Conservation (phyloP, 2,888 invertebrate species). For the Diogma glabrata region DNA sequence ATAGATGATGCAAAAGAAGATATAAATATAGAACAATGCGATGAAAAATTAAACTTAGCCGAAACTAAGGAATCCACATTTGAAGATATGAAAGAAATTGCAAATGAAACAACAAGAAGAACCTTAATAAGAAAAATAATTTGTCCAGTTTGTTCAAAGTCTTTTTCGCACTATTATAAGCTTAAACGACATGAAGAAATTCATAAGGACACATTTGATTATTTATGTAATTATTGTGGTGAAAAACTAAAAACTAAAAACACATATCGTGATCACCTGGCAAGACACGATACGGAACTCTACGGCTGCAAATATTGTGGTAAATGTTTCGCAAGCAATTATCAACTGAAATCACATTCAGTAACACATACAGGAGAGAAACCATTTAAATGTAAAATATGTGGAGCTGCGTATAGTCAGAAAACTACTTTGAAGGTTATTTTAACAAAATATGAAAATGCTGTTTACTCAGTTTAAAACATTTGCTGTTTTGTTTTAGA, state of each 20-base stretch:
- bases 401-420: slow-evolving; percentile 17
- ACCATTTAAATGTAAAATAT: slow-evolving; percentile 17
- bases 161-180: too few relatives aligned
- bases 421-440: slow-evolving; percentile 16
- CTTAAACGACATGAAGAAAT: slow-evolving; percentile 1
- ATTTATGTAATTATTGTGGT: slow-evolving; percentile 1
- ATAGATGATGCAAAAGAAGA: too few relatives aligned
- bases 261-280: slow-evolving; percentile 1
- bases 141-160: too few relatives aligned
- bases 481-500: neutral
- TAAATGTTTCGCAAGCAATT: neutral
- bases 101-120: too few relatives aligned
- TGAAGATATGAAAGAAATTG: too few relatives aligned
- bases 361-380: slow-evolving; percentile 19
- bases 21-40: too few relatives aligned
- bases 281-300: neutral
- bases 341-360: slow-evolving; percentile 15
- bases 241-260: neutral
- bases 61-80: too few relatives aligned
- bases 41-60: too few relatives aligned
- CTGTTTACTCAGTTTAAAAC: neutral
- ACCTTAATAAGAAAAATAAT: too few relatives aligned
- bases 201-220: neutral
- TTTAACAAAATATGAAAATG: too few relatives aligned
- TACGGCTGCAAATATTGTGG: neutral